Base-by-base conservation (phyloP, 2,113 vertebrate species). In the Datnioides undecimradiatus region DNA sequence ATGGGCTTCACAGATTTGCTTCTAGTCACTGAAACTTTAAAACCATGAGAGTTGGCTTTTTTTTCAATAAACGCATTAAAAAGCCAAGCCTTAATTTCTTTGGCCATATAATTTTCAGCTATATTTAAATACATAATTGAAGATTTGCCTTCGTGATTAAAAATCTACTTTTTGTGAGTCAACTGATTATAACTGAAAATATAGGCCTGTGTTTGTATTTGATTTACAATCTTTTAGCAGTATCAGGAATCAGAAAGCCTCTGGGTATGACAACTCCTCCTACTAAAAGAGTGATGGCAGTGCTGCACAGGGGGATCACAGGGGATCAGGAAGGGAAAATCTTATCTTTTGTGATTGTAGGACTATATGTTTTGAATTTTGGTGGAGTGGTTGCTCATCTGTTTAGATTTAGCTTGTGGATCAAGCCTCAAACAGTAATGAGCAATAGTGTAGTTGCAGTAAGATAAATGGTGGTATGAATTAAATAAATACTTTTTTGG, bases 41-140 rank as follows among this genome's bases (percentile, higher is more conserved):
- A 38, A 75, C 51, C 63, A 36, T 78, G 11, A 14, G 16, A 67
- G 60, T 69, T 76, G 31, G 27, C 52, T 23, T 33, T 54, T 59
- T 31, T 45, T 45, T 43, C 55, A 67, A 59, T 45, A 40, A 33
- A 80, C 27, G 55, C 55, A 77, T 68, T 66, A 63, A 23, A 59
- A 68, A 31, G 46, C 76, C 66, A 83, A 67, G 62, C 84, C 40
- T 40, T 54, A 45, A 69, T 88, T 55, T 80, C 12, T 59, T 31
- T 70, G 21, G 29, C 31, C 27, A 43, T 88, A 23, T 80, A 73
- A 88, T 80, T 73, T 82, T 46, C 71, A 51, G 51, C 57, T 67
- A 78, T 68, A 79, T 84, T 76, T 77, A 60, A 62, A 55, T 73
- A 19, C 13, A 33, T 76, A 89, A 76, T 82, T 87, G 52, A 66